phyloP scores from a whole-genome alignment of 2,888 invertebrate species.

The Mallateleia sp. region DNA sequence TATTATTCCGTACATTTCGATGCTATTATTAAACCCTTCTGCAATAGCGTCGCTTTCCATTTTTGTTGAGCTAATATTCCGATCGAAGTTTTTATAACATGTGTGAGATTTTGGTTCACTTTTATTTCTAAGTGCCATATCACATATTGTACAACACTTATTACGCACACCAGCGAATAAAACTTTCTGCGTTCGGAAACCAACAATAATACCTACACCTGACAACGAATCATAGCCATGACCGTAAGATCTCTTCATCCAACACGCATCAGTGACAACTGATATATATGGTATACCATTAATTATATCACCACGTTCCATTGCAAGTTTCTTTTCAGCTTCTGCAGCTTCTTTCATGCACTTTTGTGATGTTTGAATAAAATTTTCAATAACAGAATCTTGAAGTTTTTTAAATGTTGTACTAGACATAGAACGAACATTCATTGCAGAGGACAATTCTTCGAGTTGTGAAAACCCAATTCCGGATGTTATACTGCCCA shows the following conservation, averaged over 20 bases:
- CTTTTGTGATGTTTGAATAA: slow-evolving; percentile 20
- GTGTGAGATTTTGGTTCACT: slow-evolving; percentile 63
- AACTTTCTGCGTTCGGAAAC: slow-evolving; percentile 74
- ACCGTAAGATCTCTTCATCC: slow-evolving; percentile 69
- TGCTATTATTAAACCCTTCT: slow-evolving; percentile 73
- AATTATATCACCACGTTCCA: slow-evolving; percentile 49
- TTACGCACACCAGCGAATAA: no score
- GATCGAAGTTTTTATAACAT: slow-evolving; percentile 83
- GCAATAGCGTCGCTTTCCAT: slow-evolving; percentile 76
- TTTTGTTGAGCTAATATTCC: slow-evolving; percentile 80
- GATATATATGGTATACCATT: slow-evolving; percentile 66
- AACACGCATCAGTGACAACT: slow-evolving; percentile 62
- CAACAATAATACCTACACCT: slow-evolving; percentile 66
- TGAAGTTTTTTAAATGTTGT: slow-evolving; percentile 14
- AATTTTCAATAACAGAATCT: slow-evolving; percentile 14
- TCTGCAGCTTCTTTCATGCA: slow-evolving; percentile 59
- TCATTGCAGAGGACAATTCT: slow-evolving; percentile 23
- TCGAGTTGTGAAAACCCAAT: slow-evolving; percentile 29
- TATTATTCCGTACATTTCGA: slow-evolving; percentile 61
- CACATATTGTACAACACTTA: slow-evolving; percentile 79
- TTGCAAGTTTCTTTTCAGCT: slow-evolving; percentile 63
- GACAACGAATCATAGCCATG: slow-evolving; percentile 60
- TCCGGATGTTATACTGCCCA: slow-evolving; percentile 24
- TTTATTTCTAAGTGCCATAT: slow-evolving; percentile 33
- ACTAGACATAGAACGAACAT: slow-evolving; percentile 12